phyloP scores from a whole-genome alignment of 2,797 vertebrate genomes.

The Intellagama lesueurii region DNA sequence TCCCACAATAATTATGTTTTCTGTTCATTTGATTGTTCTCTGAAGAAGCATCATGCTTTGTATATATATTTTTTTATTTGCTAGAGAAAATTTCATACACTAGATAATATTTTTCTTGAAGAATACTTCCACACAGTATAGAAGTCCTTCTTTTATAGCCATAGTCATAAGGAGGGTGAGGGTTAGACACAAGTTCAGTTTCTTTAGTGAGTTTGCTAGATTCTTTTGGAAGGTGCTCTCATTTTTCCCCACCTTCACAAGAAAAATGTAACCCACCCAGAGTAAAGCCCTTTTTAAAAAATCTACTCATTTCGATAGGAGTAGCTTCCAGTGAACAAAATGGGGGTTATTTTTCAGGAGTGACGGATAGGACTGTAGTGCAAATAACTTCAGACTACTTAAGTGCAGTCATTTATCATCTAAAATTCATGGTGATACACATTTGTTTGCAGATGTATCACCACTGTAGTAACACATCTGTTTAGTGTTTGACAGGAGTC shows the following conservation, averaged over 20 bases:
- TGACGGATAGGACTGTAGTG: background rate
- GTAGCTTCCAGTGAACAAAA: background rate
- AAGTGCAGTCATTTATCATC: background rate
- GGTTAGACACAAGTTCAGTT: background rate
- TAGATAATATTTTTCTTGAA: slow-evolving; percentile 14
- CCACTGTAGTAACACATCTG: slow-evolving; percentile 38
- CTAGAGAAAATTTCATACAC: slow-evolving; percentile 19
- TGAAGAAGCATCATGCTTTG: background rate
- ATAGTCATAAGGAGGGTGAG: background rate
- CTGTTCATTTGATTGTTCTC: background rate
- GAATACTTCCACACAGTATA: background rate
- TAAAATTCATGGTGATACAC: slow-evolving; percentile 16
- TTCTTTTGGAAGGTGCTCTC: slow-evolving; percentile 1
- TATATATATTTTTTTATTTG: slow-evolving; percentile 15
- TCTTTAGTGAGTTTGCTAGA: background rate
- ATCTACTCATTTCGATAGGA: background rate
- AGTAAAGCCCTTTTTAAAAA: background rate
- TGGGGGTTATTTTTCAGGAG: background rate
- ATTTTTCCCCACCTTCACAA: too few relatives aligned
- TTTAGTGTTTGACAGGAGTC: slow-evolving; percentile 34
- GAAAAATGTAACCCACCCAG: background rate
- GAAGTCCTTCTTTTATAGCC: slow-evolving; percentile 2
- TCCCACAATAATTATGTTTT: background rate
- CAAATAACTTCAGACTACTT: slow-evolving; percentile 7
- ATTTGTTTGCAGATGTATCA: background rate